Base-by-base conservation (phyloP, 2,888 invertebrate genomes). In the Tridacna gigas region DNA sequence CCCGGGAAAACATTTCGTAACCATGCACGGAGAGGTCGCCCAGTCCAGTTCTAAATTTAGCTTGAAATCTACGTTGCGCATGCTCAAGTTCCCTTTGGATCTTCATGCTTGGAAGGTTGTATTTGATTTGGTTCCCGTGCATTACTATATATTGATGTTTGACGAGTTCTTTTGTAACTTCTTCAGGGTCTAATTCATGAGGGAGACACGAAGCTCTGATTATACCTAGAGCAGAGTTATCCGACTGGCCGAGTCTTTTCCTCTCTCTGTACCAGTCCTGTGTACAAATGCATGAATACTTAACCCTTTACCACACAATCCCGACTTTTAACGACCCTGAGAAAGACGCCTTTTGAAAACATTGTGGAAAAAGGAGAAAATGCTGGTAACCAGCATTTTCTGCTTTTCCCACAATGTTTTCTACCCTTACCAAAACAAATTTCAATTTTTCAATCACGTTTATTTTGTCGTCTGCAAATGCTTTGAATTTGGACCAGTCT, bases 191-290 rank as follows among this genome's bases (percentile, higher is more conserved):
- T 76, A 83, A 60, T 18, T 45, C 26, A 28, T 73, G 11, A 4
- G 71, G 65, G 5, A 79, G 9, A 60, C 60, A 63, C 45, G 79
- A 83, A 4, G 77, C 74, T 4, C 22, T 48, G 0, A 79, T 77
- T 3, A 83, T 47, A 0, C 12, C 77, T 28, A 25, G 25, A 7
- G 45, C n/a, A 0, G 83, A 77, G 22, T 73, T 67, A 12, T 63
- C 67, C 0, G 22, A 25, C 28, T 80, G 65, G 26, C 45, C 37
- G 11, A 9, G 28, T 2, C 22, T 12, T 11, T 25, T 18, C 48
- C 67, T 73, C 37, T 74, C 20, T 5, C 22, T 66, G 74, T 80
- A 83, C 83, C 83, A 83, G 22, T 73, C 67, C 83, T 83, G 61
- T 22, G 76, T 65, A 5, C 20, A 15, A 37, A 37, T 7, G 7